Percentiles rank a stretch among this genome's conserved stretches.
Evolutionary conservation across 2,888 invertebrate species (phyloP).

Genomic region (Drosophila fulvimacula): DNA sequence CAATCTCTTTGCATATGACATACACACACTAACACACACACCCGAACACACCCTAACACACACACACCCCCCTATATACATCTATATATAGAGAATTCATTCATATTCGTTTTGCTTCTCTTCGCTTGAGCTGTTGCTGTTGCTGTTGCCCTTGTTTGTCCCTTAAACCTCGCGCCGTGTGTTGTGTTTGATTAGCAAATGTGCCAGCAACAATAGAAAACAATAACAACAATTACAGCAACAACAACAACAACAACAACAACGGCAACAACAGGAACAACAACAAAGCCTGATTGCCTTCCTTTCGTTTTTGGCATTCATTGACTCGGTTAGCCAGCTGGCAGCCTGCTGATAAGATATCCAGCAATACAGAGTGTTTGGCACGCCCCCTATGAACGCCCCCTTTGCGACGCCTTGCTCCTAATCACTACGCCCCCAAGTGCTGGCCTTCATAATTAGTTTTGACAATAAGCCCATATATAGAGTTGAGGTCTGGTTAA

Average conservation of each 20-base stretch:
- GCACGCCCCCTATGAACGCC: background rate
- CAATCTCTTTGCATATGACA: background rate
- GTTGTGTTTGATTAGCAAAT: constrained; percentile 14
- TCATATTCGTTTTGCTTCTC: background rate
- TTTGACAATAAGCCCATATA: constrained; percentile 9
- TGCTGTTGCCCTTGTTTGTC: constrained; percentile 17
- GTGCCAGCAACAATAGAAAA: constrained; percentile 8
- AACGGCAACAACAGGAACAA: constrained; percentile 1
- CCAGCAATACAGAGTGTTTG: background rate
- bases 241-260: constrained; percentile 2
- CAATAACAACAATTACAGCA: constrained; percentile 8
- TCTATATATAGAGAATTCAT: background rate
- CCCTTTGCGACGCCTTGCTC: background rate
- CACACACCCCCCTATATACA: background rate
- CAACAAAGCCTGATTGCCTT: constrained; percentile 1
- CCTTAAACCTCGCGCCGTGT: constrained; percentile 3
- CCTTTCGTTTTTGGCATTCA: background rate
- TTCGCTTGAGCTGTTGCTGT: background rate
- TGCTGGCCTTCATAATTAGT: constrained; percentile 3
- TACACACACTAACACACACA: background rate
- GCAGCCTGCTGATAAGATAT: constrained; percentile 47
- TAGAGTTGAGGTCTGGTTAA: background rate
- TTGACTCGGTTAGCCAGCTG: constrained; percentile 31
- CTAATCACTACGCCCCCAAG: background rate
- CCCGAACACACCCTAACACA: background rate